Conservation (phyloP, 2,888 invertebrate genomes). For the Ommatoiulus sabulosus region DNA sequence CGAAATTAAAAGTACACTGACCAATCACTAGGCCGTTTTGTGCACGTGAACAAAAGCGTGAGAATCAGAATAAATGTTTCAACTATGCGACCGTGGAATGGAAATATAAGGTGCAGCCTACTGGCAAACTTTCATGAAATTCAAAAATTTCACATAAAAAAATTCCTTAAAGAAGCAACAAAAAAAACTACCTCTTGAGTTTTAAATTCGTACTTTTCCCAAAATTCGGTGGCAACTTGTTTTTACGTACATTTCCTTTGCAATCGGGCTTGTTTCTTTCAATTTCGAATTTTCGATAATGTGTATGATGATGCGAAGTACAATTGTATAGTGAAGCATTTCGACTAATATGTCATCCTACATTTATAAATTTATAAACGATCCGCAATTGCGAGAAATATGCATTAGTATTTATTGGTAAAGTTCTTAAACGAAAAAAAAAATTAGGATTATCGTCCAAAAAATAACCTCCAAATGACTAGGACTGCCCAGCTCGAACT, state of each 20-base stretch:
- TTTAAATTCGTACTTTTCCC: neutral
- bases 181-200: neutral
- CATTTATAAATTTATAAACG: too few relatives aligned
- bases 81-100: constrained; percentile 1
- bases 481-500: neutral
- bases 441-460: neutral
- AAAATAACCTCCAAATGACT: neutral
- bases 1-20: constrained; percentile 24
- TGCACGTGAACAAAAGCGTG: neutral
- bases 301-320: too few relatives aligned
- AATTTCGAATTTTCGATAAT: too few relatives aligned
- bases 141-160: neutral
- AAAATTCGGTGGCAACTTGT: neutral
- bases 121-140: constrained; percentile 25
- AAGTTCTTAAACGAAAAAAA: too few relatives aligned
- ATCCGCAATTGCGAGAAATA: too few relatives aligned
- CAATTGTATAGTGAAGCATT: too few relatives aligned
- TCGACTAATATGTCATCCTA: too few relatives aligned
- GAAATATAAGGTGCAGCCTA: constrained; percentile 23
- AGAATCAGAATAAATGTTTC: neutral
- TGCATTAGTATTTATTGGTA: too few relatives aligned
- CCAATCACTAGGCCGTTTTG: neutral
- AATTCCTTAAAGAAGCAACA: neutral
- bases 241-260: too few relatives aligned
- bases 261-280: too few relatives aligned